phyloP scores from a whole-genome alignment of 2,797 vertebrate species.

The Manis crassicaudata region DNA sequence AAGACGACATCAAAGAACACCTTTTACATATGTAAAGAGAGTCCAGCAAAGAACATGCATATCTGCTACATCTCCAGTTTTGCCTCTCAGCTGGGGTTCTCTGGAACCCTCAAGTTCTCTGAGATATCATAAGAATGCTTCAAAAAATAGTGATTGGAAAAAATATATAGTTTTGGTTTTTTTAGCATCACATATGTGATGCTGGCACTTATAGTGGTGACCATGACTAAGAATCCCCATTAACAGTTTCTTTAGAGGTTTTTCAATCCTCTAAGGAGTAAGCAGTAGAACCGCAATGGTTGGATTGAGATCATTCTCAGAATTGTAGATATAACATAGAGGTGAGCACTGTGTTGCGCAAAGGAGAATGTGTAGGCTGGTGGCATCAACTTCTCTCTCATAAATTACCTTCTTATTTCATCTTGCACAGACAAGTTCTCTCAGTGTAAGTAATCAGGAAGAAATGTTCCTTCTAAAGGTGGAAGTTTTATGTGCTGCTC shows the following conservation, averaged over 20 bases:
- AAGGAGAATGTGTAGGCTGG: too few relatives aligned
- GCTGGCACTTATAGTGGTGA: background rate
- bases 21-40: background rate
- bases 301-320: background rate
- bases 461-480: background rate
- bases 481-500: background rate
- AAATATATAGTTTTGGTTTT: background rate
- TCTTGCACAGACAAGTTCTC: background rate
- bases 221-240: background rate
- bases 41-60: background rate
- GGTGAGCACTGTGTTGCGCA: background rate
- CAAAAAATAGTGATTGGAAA: background rate
- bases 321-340: background rate
- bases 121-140: background rate
- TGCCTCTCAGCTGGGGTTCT: background rate
- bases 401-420: background rate
- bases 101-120: background rate
- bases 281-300: background rate
- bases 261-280: background rate
- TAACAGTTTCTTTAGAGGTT: background rate
- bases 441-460: background rate
- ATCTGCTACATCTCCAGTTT: background rate
- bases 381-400: background rate
- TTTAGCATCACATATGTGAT: background rate
- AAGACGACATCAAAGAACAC: background rate